Conservation (phyloP, 1,140 invertebrate genomes). For the Carposina sasakii region DNA sequence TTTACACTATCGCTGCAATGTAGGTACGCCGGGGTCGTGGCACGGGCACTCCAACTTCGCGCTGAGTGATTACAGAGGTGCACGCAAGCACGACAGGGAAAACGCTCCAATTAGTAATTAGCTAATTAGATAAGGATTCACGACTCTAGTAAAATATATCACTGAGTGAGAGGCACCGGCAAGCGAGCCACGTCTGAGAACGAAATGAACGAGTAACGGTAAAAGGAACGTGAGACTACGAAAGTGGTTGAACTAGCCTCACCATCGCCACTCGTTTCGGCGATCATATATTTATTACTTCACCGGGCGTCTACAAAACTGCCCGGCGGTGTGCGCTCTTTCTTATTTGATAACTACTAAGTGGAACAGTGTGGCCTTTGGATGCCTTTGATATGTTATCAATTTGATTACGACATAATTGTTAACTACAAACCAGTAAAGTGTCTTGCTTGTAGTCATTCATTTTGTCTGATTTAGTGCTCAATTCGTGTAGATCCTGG, state of each 20-base stretch:
- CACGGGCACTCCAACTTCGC: background rate
- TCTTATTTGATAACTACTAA: background rate
- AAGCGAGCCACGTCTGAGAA: slow-evolving; percentile 46
- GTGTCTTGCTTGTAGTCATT: slow-evolving; percentile 49
- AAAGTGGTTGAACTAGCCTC: slow-evolving; percentile 60
- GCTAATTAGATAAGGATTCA: slow-evolving; percentile 47
- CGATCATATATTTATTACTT: slow-evolving; percentile 58
- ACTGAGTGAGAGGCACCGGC: slow-evolving; percentile 28
- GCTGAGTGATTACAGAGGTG: too few relatives aligned
- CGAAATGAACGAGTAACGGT: slow-evolving; percentile 69
- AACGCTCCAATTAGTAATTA: slow-evolving; percentile 25
- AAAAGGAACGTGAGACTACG: slow-evolving; percentile 61
- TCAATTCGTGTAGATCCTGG: slow-evolving; percentile 34
- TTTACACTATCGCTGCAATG: background rate
- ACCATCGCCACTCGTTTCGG: slow-evolving; percentile 42
- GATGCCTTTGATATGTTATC: slow-evolving; percentile 43
- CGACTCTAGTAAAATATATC: slow-evolving; percentile 20
- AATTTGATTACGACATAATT: slow-evolving; percentile 34
- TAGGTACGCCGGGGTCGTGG: slow-evolving; percentile 3
- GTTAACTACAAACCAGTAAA: slow-evolving; percentile 52
- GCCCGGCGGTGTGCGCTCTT: slow-evolving; percentile 23
- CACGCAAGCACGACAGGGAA: slow-evolving; percentile 26
- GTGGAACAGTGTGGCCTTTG: background rate
- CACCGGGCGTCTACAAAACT: slow-evolving; percentile 42
- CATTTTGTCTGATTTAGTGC: slow-evolving; percentile 47